Percentiles rank a stretch among this genome's conserved stretches.
These are phyloP conservation scores for Planococcus citri DNA, from an alignment of 1,140 invertebrate species.

Conservation along the genomic window DNA sequence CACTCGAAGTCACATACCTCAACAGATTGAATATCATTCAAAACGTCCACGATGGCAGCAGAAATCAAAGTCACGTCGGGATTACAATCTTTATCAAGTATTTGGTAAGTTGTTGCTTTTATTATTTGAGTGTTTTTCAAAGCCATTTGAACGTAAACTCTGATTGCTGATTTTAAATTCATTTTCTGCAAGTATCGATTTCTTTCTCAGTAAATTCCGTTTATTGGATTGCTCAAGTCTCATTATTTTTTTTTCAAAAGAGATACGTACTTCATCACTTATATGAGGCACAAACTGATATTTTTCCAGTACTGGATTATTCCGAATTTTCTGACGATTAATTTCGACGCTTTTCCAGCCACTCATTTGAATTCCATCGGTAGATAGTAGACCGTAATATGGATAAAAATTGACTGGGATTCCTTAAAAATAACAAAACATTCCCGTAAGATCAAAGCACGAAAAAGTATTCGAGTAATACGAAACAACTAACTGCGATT, in stretches of 20 bases:
- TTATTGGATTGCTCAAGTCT: no score
- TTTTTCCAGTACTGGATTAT: not conserved
- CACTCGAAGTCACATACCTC: not conserved
- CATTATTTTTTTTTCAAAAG: no score
- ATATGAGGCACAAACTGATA: not conserved
- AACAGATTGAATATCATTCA: not conserved
- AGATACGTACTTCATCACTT: not conserved
- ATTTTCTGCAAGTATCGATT: no score
- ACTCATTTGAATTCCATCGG: not conserved
- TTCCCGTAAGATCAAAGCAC: no score
- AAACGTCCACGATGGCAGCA: not conserved
- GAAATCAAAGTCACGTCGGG: not conserved
- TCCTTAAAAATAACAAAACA: no score
- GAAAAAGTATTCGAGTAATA: no score
- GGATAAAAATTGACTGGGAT: not conserved
- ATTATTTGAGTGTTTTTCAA: not conserved
- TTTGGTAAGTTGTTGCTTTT: not conserved
- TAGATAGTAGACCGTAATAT: not conserved
- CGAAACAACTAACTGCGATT: no score
- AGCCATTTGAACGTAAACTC: not conserved
- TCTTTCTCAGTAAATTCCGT: no score
- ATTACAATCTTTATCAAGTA: not conserved
- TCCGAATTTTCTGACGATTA: not conserved
- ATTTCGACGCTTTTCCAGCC: not conserved
- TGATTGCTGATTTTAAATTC: not conserved